Evolutionary conservation across 2,888 invertebrate genomes (phyloP).

Genomic region (Cheilosia vulpina): DNA sequence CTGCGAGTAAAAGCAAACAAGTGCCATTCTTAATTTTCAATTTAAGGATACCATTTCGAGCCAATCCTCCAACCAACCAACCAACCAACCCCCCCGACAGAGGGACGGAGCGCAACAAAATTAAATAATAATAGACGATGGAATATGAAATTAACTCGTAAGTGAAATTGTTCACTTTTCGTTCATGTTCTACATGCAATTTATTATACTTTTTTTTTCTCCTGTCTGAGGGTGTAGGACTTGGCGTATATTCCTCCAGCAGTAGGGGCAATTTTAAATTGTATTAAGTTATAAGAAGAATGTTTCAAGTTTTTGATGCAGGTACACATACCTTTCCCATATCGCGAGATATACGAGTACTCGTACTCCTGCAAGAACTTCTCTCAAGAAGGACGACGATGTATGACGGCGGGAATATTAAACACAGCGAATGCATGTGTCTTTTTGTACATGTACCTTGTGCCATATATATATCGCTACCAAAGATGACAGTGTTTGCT

Average conservation of each 20-base stretch:
- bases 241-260: constrained; percentile 1
- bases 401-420: constrained; percentile 48
- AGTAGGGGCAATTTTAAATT: constrained; percentile 61
- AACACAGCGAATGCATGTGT: constrained; percentile 56
- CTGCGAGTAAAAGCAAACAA: constrained; percentile 62
- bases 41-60: constrained; percentile 34
- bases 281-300: constrained; percentile 66
- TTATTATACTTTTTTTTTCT: constrained; percentile 60
- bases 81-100: background rate
- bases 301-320: constrained; percentile 21
- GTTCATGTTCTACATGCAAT: constrained; percentile 69
- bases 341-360: background rate
- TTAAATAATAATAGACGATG: constrained; percentile 72
- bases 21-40: constrained; percentile 73
- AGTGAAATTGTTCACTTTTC: constrained; percentile 70
- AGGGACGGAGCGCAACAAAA: constrained; percentile 36
- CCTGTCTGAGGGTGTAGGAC: constrained; percentile 13
- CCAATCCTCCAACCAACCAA: too few relatives aligned
- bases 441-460: constrained; percentile 5
- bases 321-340: constrained; percentile 33
- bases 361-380: constrained; percentile 24
- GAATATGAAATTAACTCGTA: constrained; percentile 73
- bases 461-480: background rate
- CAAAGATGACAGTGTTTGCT: constrained; percentile 41
- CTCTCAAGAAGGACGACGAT: constrained; percentile 27